Evolutionary conservation across 2,888 invertebrate species (phyloP).

Genomic region (Drosophila nr. medialis): DNA sequence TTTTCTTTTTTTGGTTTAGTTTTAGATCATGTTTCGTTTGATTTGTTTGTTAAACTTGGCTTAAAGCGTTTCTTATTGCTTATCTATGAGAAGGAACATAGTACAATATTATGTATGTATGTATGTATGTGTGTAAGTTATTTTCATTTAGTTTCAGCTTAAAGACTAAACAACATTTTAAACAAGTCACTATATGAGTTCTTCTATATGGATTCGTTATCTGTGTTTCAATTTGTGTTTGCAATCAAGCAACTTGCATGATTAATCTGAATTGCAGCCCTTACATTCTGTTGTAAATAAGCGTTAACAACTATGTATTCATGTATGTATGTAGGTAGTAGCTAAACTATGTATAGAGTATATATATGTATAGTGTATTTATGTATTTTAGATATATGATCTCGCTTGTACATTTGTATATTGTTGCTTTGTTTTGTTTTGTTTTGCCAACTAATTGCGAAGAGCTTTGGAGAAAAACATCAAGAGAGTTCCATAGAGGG

Average conservation of each 20-base stretch:
- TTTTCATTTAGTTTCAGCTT: slow-evolving; percentile 59
- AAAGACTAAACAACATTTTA: slow-evolving; percentile 76
- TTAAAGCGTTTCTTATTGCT: slow-evolving; percentile 80
- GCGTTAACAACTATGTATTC: slow-evolving; percentile 52
- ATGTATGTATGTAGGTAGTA: slow-evolving; percentile 23
- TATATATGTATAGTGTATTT: slow-evolving; percentile 20
- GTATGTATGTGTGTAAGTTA: slow-evolving; percentile 34
- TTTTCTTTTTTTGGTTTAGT: slow-evolving; percentile 41
- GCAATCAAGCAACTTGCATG: background rate
- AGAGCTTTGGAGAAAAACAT: slow-evolving; percentile 42
- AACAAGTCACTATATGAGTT: slow-evolving; percentile 71
- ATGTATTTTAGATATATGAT: slow-evolving; percentile 27
- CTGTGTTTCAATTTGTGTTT: slow-evolving; percentile 32
- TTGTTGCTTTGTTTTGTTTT: slow-evolving; percentile 24
- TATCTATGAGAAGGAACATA: slow-evolving; percentile 81
- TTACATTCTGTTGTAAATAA: slow-evolving; percentile 60
- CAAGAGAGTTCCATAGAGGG: slow-evolving; percentile 39
- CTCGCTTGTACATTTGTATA: slow-evolving; percentile 32
- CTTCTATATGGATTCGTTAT: slow-evolving; percentile 27
- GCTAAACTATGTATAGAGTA: slow-evolving; percentile 27
- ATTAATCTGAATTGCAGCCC: slow-evolving; percentile 44
- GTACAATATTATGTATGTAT: slow-evolving; percentile 59
- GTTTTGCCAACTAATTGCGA: slow-evolving; percentile 49
- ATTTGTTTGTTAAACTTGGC: slow-evolving; percentile 70
- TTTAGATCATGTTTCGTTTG: slow-evolving; percentile 65